These are phyloP conservation scores for Drosophila recens DNA, from an alignment of 2,888 invertebrate species.

Conservation along the genomic window DNA sequence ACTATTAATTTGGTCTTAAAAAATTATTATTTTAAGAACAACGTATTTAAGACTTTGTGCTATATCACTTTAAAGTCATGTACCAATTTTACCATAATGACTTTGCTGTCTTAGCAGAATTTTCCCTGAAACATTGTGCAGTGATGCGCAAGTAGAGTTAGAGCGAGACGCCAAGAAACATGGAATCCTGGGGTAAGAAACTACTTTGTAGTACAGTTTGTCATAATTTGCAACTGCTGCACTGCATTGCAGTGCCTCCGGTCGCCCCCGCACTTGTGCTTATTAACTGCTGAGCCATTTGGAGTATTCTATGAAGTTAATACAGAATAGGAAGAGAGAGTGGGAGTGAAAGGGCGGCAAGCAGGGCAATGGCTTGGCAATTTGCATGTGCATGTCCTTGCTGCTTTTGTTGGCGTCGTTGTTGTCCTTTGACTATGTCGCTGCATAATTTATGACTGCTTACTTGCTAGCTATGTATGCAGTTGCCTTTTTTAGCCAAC, in stretches of 20 bases:
- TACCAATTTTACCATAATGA: constrained; percentile 1
- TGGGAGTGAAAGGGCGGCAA: not conserved
- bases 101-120: not conserved
- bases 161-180: not conserved
- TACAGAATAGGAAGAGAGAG: constrained; percentile 27
- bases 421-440: constrained; percentile 77
- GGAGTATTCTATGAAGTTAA: constrained; percentile 54
- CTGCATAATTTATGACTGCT: constrained; percentile 80
- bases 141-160: constrained; percentile 1
- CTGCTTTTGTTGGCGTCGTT: constrained; percentile 34
- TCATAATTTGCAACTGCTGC: constrained; percentile 77
- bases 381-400: constrained; percentile 47
- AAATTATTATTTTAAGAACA: no score
- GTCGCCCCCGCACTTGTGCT: constrained; percentile 56
- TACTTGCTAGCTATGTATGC: constrained; percentile 56
- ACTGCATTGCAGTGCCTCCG: constrained; percentile 33
- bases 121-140: not conserved
- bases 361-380: constrained; percentile 57
- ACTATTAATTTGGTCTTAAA: no score
- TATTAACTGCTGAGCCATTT: constrained; percentile 75
- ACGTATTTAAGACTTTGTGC: no score
- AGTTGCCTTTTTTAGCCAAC: constrained; percentile 64
- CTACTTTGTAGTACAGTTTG: constrained; percentile 57
- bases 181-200: constrained; percentile 2
- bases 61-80: not conserved